Evolutionary conservation across 2,797 vertebrate genomes (phyloP).

Genomic region (Rhadinocentrus ornatus): DNA sequence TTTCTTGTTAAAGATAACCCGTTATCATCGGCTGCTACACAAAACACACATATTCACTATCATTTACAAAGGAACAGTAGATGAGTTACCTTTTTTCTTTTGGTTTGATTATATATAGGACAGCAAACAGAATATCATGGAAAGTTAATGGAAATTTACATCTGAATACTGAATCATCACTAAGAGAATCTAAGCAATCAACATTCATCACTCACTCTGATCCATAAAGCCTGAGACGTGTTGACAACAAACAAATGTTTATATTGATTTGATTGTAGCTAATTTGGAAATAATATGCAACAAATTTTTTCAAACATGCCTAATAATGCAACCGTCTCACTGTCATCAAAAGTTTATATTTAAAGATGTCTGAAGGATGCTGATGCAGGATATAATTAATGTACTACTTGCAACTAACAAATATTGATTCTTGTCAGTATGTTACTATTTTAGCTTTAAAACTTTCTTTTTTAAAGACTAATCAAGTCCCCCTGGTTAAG

Average conservation of each 20-base stretch:
- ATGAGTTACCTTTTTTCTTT: background rate
- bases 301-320: background rate
- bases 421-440: too few species aligned
- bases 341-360: background rate
- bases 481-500: too few species aligned
- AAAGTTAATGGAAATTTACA: background rate
- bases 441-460: background rate
- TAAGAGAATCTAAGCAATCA: background rate
- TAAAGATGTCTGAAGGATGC: background rate
- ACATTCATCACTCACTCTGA: background rate
- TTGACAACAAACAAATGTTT: too few species aligned
- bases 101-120: background rate
- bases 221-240: background rate
- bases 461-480: background rate
- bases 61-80: background rate
- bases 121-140: background rate
- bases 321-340: too few species aligned
- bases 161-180: background rate
- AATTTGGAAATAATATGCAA: background rate
- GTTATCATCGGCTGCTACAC: background rate
- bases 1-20: slow-evolving; percentile 8
- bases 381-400: too few species aligned
- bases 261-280: background rate
- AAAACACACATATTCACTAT: background rate
- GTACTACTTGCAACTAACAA: too few species aligned